phyloP scores from a whole-genome alignment of 2,113 vertebrate species.

The Solea senegalensis region DNA sequence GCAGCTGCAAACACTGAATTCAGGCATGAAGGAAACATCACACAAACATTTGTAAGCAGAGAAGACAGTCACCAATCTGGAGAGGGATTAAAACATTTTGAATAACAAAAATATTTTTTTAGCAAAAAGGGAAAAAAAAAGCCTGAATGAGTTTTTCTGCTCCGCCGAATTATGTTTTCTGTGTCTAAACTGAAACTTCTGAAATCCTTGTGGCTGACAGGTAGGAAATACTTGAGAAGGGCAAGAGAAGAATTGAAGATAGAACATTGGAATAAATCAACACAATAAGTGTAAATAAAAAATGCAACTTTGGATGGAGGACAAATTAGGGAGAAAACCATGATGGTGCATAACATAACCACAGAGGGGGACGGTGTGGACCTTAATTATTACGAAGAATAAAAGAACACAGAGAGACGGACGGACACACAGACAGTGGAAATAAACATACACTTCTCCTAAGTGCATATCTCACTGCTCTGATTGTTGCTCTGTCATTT shows the following conservation, averaged over 20 bases:
- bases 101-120: background rate
- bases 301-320: slow-evolving; percentile 11
- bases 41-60: background rate
- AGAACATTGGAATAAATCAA: background rate
- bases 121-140: background rate
- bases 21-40: slow-evolving; percentile 22
- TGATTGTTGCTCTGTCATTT: slow-evolving; percentile 17
- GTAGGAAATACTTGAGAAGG: background rate
- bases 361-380: slow-evolving; percentile 2
- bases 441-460: slow-evolving; percentile 2
- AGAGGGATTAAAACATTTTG: slow-evolving; percentile 6
- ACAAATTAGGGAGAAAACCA: slow-evolving; percentile 34
- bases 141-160: background rate
- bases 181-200: background rate
- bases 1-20: slow-evolving; percentile 19
- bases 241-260: background rate
- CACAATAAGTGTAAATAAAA: background rate
- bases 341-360: slow-evolving; percentile 16
- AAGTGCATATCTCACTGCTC: slow-evolving; percentile 18
- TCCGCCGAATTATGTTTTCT: slow-evolving; percentile 5
- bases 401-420: background rate
- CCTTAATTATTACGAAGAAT: slow-evolving; percentile 2
- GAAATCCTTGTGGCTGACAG: slow-evolving; percentile 1
- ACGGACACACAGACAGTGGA: slow-evolving; percentile 2
- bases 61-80: background rate